Percentiles rank a stretch among this genome's conserved stretches.
Evolutionary conservation across 1,140 invertebrate species (phyloP).

Genomic region (Lepidurus couesii): DNA sequence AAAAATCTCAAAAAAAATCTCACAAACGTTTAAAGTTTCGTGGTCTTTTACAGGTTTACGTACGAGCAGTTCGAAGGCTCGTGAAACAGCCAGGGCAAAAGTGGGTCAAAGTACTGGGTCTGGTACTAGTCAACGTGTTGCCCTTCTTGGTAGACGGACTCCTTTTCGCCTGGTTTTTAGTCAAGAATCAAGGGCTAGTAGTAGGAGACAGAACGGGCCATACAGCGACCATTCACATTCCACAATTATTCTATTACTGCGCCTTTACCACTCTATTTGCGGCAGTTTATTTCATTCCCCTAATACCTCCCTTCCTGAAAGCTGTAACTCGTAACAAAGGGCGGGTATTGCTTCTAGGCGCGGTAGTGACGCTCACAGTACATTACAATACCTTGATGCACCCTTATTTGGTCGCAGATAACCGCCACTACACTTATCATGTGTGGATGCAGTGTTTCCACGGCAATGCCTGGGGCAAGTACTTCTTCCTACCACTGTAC

Average conservation of each 20-base stretch:
- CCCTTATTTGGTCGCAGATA: conserved; percentile 90
- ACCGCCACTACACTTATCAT: conserved; percentile 94
- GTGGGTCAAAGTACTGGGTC: conserved; percentile 22
- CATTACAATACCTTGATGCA: conserved; percentile 79
- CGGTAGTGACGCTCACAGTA: conserved; percentile 47
- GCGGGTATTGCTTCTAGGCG: conserved; percentile 36
- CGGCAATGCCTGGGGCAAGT: conserved; percentile 58
- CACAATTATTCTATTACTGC: conserved; percentile 85
- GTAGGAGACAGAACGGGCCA: conserved; percentile 88
- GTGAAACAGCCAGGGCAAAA: conserved; percentile 31
- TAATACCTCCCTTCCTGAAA: conserved; percentile 47
- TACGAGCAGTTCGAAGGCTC: conserved; percentile 27
- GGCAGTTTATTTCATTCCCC: conserved; percentile 47
- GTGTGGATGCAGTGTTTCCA: conserved; percentile 82
- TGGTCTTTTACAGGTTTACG: conserved; percentile 26
- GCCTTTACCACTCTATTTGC: conserved; percentile 62
- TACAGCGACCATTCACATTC: conserved; percentile 68
- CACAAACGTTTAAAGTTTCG: too few relatives aligned
- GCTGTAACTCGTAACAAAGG: conserved; percentile 36
- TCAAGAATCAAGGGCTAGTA: conserved; percentile 76
- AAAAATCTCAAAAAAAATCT: too few relatives aligned
- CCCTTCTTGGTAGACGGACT: conserved; percentile 57
- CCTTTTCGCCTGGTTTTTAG: conserved; percentile 64
- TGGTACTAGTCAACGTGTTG: conserved; percentile 3
- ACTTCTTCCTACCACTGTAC: conserved; percentile 71